Percentiles rank a stretch among this genome's conserved stretches.
Evolutionary conservation across 2,888 invertebrate genomes (phyloP).

Genomic region (Cyrtodaria siliqua): DNA sequence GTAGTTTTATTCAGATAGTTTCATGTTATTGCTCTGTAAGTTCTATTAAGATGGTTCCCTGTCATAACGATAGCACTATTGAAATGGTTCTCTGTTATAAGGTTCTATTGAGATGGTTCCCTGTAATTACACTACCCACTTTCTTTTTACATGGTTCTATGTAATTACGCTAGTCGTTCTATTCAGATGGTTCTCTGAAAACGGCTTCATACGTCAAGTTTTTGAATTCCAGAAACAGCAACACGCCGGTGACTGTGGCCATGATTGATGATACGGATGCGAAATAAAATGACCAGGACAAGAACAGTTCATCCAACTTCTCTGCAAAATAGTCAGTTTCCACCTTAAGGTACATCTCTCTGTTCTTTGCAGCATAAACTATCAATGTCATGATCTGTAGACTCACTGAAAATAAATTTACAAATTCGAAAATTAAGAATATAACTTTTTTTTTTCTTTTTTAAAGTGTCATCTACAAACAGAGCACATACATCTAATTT

Average conservation of each 20-base stretch:
- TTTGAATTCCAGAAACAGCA: slow-evolving; percentile 67
- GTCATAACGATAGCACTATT: too few relatives aligned
- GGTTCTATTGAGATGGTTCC: too few relatives aligned
- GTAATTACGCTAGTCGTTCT: too few relatives aligned
- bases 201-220: slow-evolving; percentile 59
- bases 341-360: slow-evolving; percentile 54
- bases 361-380: slow-evolving; percentile 66
- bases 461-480: too few relatives aligned
- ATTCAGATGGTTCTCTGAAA: slow-evolving; percentile 6
- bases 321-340: slow-evolving; percentile 51
- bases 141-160: too few relatives aligned
- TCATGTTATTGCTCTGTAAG: too few relatives aligned
- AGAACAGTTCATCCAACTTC: slow-evolving; percentile 42
- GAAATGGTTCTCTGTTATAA: too few relatives aligned
- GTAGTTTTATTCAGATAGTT: too few relatives aligned
- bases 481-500: too few relatives aligned
- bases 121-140: too few relatives aligned
- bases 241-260: slow-evolving; percentile 62
- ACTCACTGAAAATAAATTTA: slow-evolving; percentile 61
- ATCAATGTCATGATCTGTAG: slow-evolving; percentile 73
- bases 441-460: neutral
- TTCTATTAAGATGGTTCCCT: too few relatives aligned
- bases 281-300: slow-evolving; percentile 70
- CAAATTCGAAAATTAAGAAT: too few relatives aligned
- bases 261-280: slow-evolving; percentile 66